Base-by-base conservation (phyloP, 2,888 invertebrate genomes). In the Corbicula japonica region DNA sequence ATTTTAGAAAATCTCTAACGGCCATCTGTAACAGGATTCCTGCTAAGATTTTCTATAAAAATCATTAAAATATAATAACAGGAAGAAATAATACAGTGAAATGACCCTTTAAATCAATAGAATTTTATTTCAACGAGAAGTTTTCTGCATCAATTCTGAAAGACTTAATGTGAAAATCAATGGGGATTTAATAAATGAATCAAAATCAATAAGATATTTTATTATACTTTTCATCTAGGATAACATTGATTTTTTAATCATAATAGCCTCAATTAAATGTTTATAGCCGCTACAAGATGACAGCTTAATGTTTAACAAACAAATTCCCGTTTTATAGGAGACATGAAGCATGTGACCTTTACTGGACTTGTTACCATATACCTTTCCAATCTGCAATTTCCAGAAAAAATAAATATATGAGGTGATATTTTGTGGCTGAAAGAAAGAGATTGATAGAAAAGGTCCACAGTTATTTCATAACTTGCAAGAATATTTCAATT, bases 181-280 rank as follows among this genome's bases (percentile, higher is more conserved):
- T 80, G n/a, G 26, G 73, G 80, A 80, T 82, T 82, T 82, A 77
- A 82, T 82, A 82, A 82, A 76, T 65, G 72, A 65, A 77, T 62
- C 66, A 72, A 74, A 78, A 82, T 82, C 82, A 78, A 82, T 82
- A 60, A 21, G 72, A 78, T 82, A 76, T 80, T 78, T 79, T 75
- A 79, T 79, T 70, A 65, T 74, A 79, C 70, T 65, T 79, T 74
- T 74, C 74, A 79, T 74, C 70, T 61, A 63, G 65, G 65, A 74
- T 66, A 60, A 54, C 66, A 79, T 79, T 79, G 79, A 79, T 79
- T 74, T 65, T 76, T 69, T 70, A 74, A 74, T 75, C 74, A 61
- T 79, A 71, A 79, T 70, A 56, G 58, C 30, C 66, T 12, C 74
- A 79, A 70, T 74, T 72, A 74, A 74, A 79, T 76, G 76, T 76